A percentile compares a stretch with the other conserved stretches of the same genome.
These are phyloP conservation scores for Drosophila multiciliata DNA, from an alignment of 2,888 invertebrate species.

Conservation along the genomic window DNA sequence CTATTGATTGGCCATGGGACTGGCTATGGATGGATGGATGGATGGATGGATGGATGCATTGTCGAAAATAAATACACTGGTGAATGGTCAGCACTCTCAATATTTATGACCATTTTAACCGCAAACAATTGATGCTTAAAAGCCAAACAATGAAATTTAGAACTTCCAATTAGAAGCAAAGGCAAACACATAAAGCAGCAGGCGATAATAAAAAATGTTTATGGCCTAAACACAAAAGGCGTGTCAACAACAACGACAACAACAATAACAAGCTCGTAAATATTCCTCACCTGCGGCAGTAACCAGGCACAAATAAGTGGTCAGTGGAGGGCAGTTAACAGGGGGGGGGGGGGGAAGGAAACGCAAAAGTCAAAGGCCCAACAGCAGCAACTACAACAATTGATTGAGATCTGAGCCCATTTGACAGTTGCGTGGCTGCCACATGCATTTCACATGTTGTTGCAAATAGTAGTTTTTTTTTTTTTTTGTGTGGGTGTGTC, in stretches of 20 bases:
- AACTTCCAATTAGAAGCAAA: constrained; percentile 78
- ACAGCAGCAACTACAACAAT: constrained; percentile 22
- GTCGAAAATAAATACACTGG: constrained; percentile 44
- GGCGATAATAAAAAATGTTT: constrained; percentile 70
- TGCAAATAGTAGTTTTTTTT: constrained; percentile 52
- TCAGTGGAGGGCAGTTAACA: constrained; percentile 17
- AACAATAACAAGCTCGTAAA: constrained; percentile 76
- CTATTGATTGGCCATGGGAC: constrained; percentile 58
- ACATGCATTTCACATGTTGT: constrained; percentile 15
- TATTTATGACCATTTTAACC: constrained; percentile 77
- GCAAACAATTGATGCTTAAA: constrained; percentile 81
- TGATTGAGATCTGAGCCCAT: constrained; percentile 63
- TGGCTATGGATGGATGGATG: constrained; percentile 16
- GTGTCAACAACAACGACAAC: constrained; percentile 54
- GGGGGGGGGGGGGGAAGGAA: constrained; percentile 6
- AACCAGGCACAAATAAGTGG: constrained; percentile 64
- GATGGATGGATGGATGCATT: constrained; percentile 19
- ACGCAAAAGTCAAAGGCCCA: constrained; percentile 56
- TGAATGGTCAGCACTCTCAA: constrained; percentile 58
- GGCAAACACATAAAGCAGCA: constrained; percentile 30
- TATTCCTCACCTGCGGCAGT: constrained; percentile 53
- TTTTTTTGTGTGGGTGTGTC: constrained; percentile 39
- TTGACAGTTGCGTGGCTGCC: constrained; percentile 46
- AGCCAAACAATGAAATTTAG: constrained; percentile 81
- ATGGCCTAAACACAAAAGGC: constrained; percentile 67